Percentiles rank a stretch among this genome's conserved stretches.
phyloP scores from a whole-genome alignment of 2,888 invertebrate genomes.

The Idaea dimidiata region DNA sequence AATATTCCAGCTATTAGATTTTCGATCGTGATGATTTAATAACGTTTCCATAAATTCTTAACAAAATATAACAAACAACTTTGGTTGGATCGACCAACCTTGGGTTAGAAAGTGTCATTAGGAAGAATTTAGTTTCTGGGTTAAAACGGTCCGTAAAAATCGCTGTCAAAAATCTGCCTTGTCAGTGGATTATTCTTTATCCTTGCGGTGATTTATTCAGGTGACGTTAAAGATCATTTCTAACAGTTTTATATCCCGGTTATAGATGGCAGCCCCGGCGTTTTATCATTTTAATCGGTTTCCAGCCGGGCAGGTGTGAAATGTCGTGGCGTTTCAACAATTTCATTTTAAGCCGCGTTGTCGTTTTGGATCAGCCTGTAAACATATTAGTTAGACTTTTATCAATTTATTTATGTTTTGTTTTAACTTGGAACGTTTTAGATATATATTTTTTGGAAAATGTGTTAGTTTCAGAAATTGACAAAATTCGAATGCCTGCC shows the following conservation, averaged over 20 bases:
- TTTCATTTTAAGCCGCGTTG: slow-evolving; percentile 41
- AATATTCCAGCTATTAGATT: too few species aligned
- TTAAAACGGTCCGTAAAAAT: neutral
- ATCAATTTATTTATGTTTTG: neutral
- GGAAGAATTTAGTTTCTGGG: neutral
- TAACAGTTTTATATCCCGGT: slow-evolving; percentile 17
- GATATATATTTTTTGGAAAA: too few species aligned
- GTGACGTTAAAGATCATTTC: slow-evolving; percentile 18
- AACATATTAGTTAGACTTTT: neutral
- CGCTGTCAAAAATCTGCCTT: neutral
- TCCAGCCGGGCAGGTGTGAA: slow-evolving; percentile 59
- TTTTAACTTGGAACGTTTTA: too few species aligned
- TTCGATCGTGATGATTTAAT: too few species aligned
- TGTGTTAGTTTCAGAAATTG: too few species aligned
- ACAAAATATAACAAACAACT: neutral
- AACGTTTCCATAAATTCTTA: too few species aligned
- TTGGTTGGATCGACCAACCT: neutral
- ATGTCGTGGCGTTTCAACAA: slow-evolving; percentile 48
- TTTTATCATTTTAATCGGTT: slow-evolving; percentile 74
- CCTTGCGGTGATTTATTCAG: slow-evolving; percentile 2
- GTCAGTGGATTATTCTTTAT: slow-evolving; percentile 15
- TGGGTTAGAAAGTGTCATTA: neutral
- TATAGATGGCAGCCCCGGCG: slow-evolving; percentile 41
- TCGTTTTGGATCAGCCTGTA: slow-evolving; percentile 20
- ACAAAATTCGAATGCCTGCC: too few species aligned